Percentiles rank a stretch among this genome's conserved stretches.
These are phyloP conservation scores for Julus scanicus DNA, from an alignment of 2,888 invertebrate genomes.

Conservation along the genomic window DNA sequence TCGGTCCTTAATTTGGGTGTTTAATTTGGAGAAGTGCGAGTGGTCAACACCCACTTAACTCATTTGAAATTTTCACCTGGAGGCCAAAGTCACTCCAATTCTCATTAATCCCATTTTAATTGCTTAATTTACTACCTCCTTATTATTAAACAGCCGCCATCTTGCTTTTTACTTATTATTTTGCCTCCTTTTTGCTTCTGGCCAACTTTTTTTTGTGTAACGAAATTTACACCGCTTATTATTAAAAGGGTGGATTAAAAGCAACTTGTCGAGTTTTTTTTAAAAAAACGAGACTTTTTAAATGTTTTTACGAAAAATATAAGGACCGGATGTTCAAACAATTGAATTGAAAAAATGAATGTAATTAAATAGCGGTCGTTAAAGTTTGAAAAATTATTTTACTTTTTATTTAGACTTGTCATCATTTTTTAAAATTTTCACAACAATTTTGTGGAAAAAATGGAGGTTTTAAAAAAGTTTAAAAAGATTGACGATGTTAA, in stretches of 20 bases:
- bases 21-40: not conserved
- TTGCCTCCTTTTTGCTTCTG: not conserved
- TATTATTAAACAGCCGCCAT: not conserved
- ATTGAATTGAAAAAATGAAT: no score
- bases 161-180: not conserved
- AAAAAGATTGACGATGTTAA: no score
- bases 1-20: not conserved
- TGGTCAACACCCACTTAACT: not conserved
- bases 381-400: no score
- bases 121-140: not conserved
- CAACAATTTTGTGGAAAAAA: no score
- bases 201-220: not conserved
- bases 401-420: no score
- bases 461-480: no score
- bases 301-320: no score
- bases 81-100: not conserved
- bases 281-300: not conserved
- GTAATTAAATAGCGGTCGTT: no score
- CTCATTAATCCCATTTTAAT: slow-evolving; percentile 11
- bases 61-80: not conserved
- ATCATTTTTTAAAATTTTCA: no score
- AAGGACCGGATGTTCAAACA: no score
- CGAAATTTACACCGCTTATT: not conserved
- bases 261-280: not conserved
- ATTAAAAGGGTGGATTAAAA: slow-evolving; percentile 7